These are phyloP conservation scores for Rhopalosiphum maidis DNA, from an alignment of 1,140 invertebrate species.

Conservation along the genomic window DNA sequence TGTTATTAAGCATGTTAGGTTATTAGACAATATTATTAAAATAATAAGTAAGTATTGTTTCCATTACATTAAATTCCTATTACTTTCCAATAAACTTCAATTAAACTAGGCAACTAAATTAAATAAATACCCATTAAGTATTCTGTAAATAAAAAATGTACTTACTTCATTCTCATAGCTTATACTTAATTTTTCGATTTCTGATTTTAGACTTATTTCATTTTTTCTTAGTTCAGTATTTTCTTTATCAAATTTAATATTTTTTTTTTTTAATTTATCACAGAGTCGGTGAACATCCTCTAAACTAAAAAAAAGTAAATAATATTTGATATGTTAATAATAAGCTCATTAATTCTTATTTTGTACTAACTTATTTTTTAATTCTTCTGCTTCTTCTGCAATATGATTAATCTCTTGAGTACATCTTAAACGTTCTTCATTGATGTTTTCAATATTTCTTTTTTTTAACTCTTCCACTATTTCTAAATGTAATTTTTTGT, in stretches of 20 bases:
- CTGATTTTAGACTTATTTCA: not conserved
- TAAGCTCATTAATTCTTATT: not conserved
- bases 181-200: not conserved
- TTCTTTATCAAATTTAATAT: not conserved
- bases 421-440: conserved; percentile 28
- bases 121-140: not conserved
- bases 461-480: not conserved
- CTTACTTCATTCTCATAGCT: conserved; percentile 6
- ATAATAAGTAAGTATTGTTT: not conserved
- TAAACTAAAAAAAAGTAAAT: conserved; percentile 19
- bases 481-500: conserved; percentile 34
- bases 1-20: no score
- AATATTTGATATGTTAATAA: not conserved
- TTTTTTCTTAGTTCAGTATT: not conserved
- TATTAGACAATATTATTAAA: no score
- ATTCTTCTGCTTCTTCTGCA: not conserved
- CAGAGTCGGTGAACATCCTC: not conserved
- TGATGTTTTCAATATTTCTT: not conserved
- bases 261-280: not conserved
- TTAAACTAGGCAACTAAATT: not conserved
- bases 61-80: not conserved
- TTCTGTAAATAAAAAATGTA: not conserved
- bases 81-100: not conserved
- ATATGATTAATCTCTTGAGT: not conserved
- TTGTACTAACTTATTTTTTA: conserved; percentile 30